Evolutionary conservation across 2,113 vertebrate species (phyloP).

Genomic region (Acanthochromis polyacanthus): DNA sequence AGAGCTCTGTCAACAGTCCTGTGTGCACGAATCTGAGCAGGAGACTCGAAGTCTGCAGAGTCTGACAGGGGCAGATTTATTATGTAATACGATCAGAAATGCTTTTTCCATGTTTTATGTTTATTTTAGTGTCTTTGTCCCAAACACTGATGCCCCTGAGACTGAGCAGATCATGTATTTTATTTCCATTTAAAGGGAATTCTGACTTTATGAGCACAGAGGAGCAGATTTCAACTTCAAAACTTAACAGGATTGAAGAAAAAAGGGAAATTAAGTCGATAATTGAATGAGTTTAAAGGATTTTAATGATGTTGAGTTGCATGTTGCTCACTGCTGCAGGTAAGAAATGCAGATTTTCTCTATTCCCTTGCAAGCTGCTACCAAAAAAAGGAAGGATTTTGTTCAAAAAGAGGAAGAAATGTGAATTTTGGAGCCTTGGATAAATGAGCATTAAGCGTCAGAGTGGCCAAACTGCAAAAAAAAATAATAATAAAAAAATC

Average conservation of each 20-base stretch:
- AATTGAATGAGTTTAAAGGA: slow-evolving; percentile 11
- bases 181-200: slow-evolving; percentile 1
- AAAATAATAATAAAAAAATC: too few relatives aligned
- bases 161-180: neutral
- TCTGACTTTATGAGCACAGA: slow-evolving; percentile 9
- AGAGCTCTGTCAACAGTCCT: slow-evolving; percentile 14
- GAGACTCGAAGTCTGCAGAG: neutral
- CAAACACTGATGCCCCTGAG: slow-evolving; percentile 1
- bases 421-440: neutral
- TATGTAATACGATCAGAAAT: slow-evolving; percentile 36
- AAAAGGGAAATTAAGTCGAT: slow-evolving; percentile 7
- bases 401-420: neutral
- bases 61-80: slow-evolving; percentile 6
- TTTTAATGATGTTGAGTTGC: slow-evolving; percentile 2
- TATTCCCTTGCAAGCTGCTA: neutral
- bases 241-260: neutral
- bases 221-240: slow-evolving; percentile 1
- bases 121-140: neutral
- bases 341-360: neutral
- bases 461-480: too few relatives aligned
- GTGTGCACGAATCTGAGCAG: neutral
- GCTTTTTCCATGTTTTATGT: slow-evolving; percentile 37
- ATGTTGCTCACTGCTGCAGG: slow-evolving; percentile 10
- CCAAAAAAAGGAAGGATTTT: neutral
- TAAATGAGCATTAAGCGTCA: too few relatives aligned